These are phyloP conservation scores for Drosophila tropicalis DNA, from an alignment of 1,140 invertebrate genomes.

Conservation along the genomic window DNA sequence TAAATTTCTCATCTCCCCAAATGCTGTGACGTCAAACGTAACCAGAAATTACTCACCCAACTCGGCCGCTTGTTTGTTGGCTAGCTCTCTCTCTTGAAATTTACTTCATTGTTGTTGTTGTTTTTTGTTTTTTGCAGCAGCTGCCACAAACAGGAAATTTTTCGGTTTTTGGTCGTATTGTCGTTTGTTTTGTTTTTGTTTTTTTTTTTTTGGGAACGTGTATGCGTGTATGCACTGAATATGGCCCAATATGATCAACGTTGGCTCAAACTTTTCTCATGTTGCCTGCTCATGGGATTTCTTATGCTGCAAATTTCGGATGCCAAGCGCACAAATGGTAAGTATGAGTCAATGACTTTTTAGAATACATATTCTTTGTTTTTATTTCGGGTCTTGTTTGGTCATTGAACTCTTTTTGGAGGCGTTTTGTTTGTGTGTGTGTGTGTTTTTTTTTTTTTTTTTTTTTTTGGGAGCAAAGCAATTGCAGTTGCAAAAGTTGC, in stretches of 20 bases:
- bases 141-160: constrained; percentile 70
- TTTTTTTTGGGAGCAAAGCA: constrained; percentile 52
- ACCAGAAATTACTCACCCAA: constrained; percentile 50
- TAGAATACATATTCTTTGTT: constrained; percentile 23
- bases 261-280: constrained; percentile 69
- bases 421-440: too few relatives aligned
- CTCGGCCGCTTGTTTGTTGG: background rate
- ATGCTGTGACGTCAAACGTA: constrained; percentile 68
- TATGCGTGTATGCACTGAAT: constrained; percentile 66
- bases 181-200: constrained; percentile 51
- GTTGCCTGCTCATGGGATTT: constrained; percentile 55
- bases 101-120: constrained; percentile 33
- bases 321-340: constrained; percentile 64
- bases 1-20: constrained; percentile 52
- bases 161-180: constrained; percentile 49
- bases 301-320: constrained; percentile 37
- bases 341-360: constrained; percentile 61
- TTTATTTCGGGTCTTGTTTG: constrained; percentile 29
- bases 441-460: background rate
- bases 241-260: constrained; percentile 75
- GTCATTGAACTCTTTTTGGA: constrained; percentile 58
- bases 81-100: constrained; percentile 26
- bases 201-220: constrained; percentile 11
- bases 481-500: constrained; percentile 69
- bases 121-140: constrained; percentile 48